These are phyloP conservation scores for Grallaria varia DNA, from an alignment of 2,113 vertebrate species.

Conservation along the genomic window DNA sequence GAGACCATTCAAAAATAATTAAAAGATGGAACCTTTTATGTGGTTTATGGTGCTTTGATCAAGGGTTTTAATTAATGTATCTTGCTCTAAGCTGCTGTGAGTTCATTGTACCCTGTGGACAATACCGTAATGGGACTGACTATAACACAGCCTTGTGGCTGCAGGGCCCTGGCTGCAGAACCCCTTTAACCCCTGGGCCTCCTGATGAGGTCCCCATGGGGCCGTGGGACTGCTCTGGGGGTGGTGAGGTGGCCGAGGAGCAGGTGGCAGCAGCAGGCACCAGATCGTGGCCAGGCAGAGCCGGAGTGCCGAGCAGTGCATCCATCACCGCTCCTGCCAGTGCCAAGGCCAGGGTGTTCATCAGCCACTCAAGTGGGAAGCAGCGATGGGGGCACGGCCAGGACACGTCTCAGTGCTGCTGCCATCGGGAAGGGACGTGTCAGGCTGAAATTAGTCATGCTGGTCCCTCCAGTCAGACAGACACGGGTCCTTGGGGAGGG, in stretches of 20 bases:
- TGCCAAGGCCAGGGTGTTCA: background rate
- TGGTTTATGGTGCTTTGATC: conserved; percentile 62
- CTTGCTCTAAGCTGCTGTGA: conserved; percentile 52
- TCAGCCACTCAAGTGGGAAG: background rate
- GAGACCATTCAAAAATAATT: conserved; percentile 63
- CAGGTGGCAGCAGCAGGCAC: background rate
- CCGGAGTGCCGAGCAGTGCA: background rate
- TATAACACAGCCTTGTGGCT: background rate
- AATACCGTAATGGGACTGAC: conserved; percentile 10
- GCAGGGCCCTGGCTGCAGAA: background rate
- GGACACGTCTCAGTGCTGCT: background rate
- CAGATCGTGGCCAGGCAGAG: background rate
- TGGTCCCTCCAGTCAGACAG: background rate
- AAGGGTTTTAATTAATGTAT: conserved; percentile 74
- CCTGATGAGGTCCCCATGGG: rapidly evolving
- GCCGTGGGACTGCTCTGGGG: rapidly evolving
- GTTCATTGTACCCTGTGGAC: conserved; percentile 42
- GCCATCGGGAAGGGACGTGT: background rate
- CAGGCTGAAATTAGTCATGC: background rate
- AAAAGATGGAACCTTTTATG: conserved; percentile 60
- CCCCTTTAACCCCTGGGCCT: background rate
- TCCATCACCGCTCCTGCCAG: background rate
- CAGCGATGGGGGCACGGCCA: rapidly evolving
- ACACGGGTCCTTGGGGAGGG: background rate
- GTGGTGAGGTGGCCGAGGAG: rapidly evolving